Base-by-base conservation (phyloP, 2,113 vertebrate genomes). In the Hypanus sabinus region DNA sequence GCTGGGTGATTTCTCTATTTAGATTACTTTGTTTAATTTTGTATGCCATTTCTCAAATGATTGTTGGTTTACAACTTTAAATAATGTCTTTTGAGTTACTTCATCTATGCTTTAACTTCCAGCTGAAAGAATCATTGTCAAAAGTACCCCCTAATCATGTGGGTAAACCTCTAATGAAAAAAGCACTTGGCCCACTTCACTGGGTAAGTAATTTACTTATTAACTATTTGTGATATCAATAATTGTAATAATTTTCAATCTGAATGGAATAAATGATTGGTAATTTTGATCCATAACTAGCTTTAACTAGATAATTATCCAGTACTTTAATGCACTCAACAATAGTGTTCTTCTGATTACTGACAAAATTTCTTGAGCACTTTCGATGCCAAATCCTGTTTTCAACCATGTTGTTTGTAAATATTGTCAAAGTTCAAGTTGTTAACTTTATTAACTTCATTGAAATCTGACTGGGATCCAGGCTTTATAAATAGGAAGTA, bases 91-190 rank as follows among this genome's bases (percentile, higher is more conserved):
- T 88, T 65, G 6, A 57, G 11, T 87, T 87, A 33, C 10, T 90
- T 60, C 6, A 5, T n/a, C 24, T 62, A 27, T 87, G 46, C 46
- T 81, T 81, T 22, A 70, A 22, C 20, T 6, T 22, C 22, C 95
- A 99, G 99, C 96, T 99, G 95, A 99, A 99, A 95, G 99, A 99
- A 97, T 98, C 98, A 30, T 95, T 99, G 95, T 96, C 98, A 79
- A 98, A 98, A 95, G 98, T 99, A 94, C 97, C 98, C 93, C 96
- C 98, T 93, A 97, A 95, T 96, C 98, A 99, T 2, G 96, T 99
- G 77, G 98, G 98, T 95, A 98, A 97, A 92, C 98, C 99, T 95
- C 95, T 99, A 94, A 0, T 99, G 96, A 98, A 97, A 96, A 99
- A 98, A 95, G 94, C 97, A 24, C 96, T 99, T 94, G 99, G 99